Evolutionary conservation across 2,888 invertebrate genomes (phyloP), one percentile per base, ranked within the genome.

Genomic region (Schizaphis graminum): DNA sequence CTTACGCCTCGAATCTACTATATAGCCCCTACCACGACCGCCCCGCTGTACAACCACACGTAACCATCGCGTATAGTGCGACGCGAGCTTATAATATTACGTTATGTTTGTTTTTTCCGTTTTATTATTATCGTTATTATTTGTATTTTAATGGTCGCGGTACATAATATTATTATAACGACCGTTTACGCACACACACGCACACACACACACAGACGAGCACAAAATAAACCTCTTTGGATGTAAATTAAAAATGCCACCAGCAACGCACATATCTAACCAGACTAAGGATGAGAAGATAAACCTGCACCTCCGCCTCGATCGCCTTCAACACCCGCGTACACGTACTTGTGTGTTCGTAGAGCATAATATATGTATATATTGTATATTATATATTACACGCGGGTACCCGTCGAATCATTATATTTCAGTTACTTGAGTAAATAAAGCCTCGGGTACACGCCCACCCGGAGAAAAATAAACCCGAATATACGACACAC

Each of bases 181-280:
- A 47, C 61, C 49, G 92, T 92, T 67, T 57, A 67, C 49, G 24
- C 5, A 3, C 61, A 4, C 56, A 24, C 44, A 26, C 57, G 57
- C 56, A 47, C 44, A 47, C 44, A 47, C 44, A 47, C 44, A 47
- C 44, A 47, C 44, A 47, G 7, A 47, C 44, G 56, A 16, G 35
- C 41, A n/a, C 86, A 53, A 57, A 26, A 41, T 35, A 85, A 93
- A 91, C 84, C 89, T 93, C 89, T 93, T 93, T 67, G 84, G 85
- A 86, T 53, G 86, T 90, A 86, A 94, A 94, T 94, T 86, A 86
- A 91, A 94, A 94, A 94, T 91, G 94, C 94, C 94, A 91, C 90
- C 57, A 61, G 94, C 94, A 53, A 94, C 28, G 49, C 53, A 26
- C 10, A 47, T 85, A 67, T 67, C n/a, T 35, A 21, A 35, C 53